A percentile compares a stretch with the other conserved stretches of the same genome.
Conservation (phyloP, 2,888 invertebrate species). For the Anoplius nigerrimus region DNA sequence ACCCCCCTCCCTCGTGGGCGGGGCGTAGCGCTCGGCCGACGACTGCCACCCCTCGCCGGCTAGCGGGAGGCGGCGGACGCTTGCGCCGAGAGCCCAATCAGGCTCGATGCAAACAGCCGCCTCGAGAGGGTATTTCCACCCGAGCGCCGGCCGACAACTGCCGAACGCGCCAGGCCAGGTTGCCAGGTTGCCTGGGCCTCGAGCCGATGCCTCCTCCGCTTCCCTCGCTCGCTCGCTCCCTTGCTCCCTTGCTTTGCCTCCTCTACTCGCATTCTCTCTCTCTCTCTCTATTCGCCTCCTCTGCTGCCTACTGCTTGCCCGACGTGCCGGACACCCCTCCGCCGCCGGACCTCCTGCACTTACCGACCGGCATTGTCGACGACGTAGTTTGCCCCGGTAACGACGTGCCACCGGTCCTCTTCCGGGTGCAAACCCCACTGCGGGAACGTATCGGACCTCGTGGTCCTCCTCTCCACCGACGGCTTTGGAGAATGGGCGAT, state of each 20-base stretch:
- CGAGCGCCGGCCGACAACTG: too few species aligned
- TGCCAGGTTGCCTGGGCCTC: slow-evolving; percentile 55
- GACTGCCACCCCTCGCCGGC: slow-evolving; percentile 21
- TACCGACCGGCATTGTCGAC: slow-evolving; percentile 64
- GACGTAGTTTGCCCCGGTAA: slow-evolving; percentile 64
- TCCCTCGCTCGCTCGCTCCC: too few species aligned
- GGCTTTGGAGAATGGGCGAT: too few species aligned
- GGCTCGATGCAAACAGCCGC: too few species aligned
- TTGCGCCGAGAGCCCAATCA: slow-evolving; percentile 29
- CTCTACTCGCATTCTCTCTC: too few species aligned
- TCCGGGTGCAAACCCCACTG: slow-evolving; percentile 58
- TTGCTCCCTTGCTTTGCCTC: too few species aligned
- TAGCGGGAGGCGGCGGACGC: slow-evolving; percentile 43
- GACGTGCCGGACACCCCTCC: too few species aligned
- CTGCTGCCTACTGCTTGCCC: too few species aligned
- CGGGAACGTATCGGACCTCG: slow-evolving; percentile 46
- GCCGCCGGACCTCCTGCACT: slow-evolving; percentile 54
- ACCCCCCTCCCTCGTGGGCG: too few species aligned
- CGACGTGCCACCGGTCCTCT: slow-evolving; percentile 61
- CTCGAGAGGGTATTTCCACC: too few species aligned
- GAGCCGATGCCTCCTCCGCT: slow-evolving; percentile 7
- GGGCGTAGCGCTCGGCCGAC: not conserved
- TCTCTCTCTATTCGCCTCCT: too few species aligned
- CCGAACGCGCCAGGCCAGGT: slow-evolving; percentile 33
- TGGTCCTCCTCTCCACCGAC: too few species aligned